Conservation (phyloP, 2,797 vertebrate genomes). For the Chrosomus eos region DNA sequence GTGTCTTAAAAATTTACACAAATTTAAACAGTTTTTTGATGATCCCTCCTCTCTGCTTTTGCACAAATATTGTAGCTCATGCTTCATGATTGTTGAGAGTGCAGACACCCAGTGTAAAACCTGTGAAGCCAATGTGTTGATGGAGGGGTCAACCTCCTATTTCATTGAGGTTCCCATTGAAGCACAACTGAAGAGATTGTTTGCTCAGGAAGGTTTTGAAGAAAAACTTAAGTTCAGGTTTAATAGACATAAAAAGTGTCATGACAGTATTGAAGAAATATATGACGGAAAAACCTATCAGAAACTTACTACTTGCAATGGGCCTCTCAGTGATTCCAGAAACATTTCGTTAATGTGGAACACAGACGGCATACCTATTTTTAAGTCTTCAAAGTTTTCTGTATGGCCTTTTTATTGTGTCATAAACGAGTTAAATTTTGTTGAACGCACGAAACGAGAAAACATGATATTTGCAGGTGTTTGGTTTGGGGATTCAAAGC, state of each 20-base stretch:
- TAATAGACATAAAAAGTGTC: slow-evolving; percentile 8
- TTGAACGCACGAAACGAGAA: slow-evolving; percentile 52
- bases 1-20: slow-evolving; percentile 27
- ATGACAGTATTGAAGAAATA: background rate
- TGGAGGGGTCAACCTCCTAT: slow-evolving; percentile 27
- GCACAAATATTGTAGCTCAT: slow-evolving; percentile 21
- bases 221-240: slow-evolving; percentile 30
- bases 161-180: slow-evolving; percentile 36
- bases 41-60: slow-evolving; percentile 16
- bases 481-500: slow-evolving; percentile 57
- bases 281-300: no score
- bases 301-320: no score
- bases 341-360: slow-evolving; percentile 43
- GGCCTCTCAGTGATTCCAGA: no score
- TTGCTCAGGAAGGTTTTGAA: slow-evolving; percentile 22
- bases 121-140: slow-evolving; percentile 23
- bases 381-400: slow-evolving; percentile 58
- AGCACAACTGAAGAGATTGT: background rate
- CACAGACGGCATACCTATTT: slow-evolving; percentile 57
- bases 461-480: slow-evolving; percentile 57
- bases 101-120: slow-evolving; percentile 5
- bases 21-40: slow-evolving; percentile 27
- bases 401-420: slow-evolving; percentile 59
- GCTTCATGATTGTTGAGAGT: slow-evolving; percentile 13
- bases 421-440: slow-evolving; percentile 53